Percentiles rank a stretch among this genome's conserved stretches.
phyloP scores from a whole-genome alignment of 2,113 vertebrate species.

The Megalops atlanticus region DNA sequence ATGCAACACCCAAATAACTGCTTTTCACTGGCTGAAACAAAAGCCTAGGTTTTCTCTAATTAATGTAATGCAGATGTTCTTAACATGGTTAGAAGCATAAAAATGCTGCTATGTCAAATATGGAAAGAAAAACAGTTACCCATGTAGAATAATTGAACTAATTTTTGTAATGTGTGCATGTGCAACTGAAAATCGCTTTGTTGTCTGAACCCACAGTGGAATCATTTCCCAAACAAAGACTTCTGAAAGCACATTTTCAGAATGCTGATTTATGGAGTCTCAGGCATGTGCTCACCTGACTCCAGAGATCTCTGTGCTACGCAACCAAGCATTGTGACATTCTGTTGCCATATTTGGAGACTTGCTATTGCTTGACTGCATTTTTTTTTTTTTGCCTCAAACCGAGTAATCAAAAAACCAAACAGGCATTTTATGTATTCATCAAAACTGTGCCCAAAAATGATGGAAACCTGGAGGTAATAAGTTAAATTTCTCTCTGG shows the following conservation, averaged over 20 bases:
- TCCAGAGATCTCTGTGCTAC: too few relatives aligned
- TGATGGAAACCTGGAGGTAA: not conserved
- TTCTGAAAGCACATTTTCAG: too few relatives aligned
- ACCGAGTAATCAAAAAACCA: too few relatives aligned
- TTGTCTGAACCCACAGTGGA: too few relatives aligned
- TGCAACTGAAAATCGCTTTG: too few relatives aligned
- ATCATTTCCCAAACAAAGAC: not conserved
- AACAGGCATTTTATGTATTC: too few relatives aligned
- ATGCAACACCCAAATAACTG: not conserved
- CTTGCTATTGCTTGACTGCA: too few relatives aligned
- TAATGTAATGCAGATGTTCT: not conserved
- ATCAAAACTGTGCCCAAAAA: too few relatives aligned
- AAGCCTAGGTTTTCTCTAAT: not conserved
- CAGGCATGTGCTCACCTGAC: too few relatives aligned
- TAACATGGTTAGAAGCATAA: not conserved
- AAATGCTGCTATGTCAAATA: conserved; percentile 29
- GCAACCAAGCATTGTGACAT: too few relatives aligned
- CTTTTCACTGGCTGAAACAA: not conserved
- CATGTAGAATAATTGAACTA: conserved; percentile 20
- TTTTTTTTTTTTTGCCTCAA: too few relatives aligned
- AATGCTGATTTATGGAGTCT: not conserved
- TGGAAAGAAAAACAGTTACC: conserved; percentile 18
- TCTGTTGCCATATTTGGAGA: too few relatives aligned
- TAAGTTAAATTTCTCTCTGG: not conserved
- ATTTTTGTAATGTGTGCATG: conserved; percentile 8